These are phyloP conservation scores for Jaculus jaculus DNA, from an alignment of 2,113 vertebrate species.

Conservation along the genomic window DNA sequence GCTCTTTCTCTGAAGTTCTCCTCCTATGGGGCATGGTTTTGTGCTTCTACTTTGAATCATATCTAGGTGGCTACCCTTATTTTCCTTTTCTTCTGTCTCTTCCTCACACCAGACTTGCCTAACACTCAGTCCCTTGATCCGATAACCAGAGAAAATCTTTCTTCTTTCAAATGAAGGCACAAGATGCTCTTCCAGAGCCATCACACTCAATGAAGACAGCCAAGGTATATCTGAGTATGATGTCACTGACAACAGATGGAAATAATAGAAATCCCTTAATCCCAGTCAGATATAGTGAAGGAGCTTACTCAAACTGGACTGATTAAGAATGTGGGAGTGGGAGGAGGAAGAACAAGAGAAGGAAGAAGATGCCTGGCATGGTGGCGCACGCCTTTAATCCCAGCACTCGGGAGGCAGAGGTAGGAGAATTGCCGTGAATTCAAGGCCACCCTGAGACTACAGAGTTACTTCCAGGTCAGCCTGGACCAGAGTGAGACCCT, in stretches of 20 bases:
- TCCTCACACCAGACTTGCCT: not conserved
- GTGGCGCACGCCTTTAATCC: no score
- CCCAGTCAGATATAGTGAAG: conserved; percentile 39
- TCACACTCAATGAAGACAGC: conserved; percentile 29
- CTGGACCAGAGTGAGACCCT: no score
- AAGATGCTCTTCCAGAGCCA: not conserved
- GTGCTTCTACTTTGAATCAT: not conserved
- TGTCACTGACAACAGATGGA: conserved; percentile 38
- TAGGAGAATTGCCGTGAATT: no score
- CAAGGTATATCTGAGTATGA: conserved; percentile 49
- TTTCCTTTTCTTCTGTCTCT: not conserved
- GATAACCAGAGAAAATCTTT: conserved; percentile 19
- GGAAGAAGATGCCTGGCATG: no score
- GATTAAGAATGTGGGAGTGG: not conserved
- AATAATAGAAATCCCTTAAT: conserved; percentile 51
- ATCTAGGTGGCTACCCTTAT: not conserved
- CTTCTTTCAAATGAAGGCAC: conserved; percentile 34
- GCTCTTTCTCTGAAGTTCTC: conserved; percentile 15
- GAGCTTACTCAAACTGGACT: conserved; percentile 6
- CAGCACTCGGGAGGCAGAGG: no score
- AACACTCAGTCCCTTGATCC: not conserved
- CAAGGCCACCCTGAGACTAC: no score
- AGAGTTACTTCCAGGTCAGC: no score
- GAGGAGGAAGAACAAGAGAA: not conserved
- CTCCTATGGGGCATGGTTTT: not conserved